Conservation (phyloP, 2,113 vertebrate species). For the Fulmarus glacialis region DNA sequence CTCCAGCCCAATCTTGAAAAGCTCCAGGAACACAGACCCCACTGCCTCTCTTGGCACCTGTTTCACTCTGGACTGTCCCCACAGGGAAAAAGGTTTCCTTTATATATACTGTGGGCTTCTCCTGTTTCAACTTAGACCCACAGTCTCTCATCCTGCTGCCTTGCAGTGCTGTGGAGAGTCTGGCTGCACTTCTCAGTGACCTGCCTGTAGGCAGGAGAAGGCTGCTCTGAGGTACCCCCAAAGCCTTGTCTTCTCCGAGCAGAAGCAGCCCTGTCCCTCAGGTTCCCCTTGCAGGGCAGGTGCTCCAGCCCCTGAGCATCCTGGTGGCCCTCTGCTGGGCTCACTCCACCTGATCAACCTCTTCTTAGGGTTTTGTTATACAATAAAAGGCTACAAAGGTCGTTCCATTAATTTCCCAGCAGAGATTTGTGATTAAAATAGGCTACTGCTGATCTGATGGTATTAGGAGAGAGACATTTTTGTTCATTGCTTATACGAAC, state of each 20-base stretch:
- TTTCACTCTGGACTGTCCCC: neutral
- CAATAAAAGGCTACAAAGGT: neutral
- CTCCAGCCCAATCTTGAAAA: neutral
- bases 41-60: neutral
- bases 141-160: neutral
- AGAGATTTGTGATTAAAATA: neutral
- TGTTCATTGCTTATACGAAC: neutral
- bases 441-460: neutral
- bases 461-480: neutral
- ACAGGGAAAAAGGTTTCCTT: neutral
- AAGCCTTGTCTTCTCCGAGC: neutral
- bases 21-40: neutral
- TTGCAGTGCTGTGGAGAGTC: neutral
- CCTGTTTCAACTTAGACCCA: neutral
- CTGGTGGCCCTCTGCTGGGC: neutral
- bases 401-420: neutral
- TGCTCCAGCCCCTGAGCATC: neutral
- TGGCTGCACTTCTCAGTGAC: neutral
- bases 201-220: neutral
- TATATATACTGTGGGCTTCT: neutral
- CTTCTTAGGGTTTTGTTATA: neutral
- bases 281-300: neutral
- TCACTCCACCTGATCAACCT: neutral
- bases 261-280: neutral
- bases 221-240: neutral